These are phyloP conservation scores for Thryonomys swinderianus DNA, from an alignment of 2,113 vertebrate species.

Conservation along the genomic window DNA sequence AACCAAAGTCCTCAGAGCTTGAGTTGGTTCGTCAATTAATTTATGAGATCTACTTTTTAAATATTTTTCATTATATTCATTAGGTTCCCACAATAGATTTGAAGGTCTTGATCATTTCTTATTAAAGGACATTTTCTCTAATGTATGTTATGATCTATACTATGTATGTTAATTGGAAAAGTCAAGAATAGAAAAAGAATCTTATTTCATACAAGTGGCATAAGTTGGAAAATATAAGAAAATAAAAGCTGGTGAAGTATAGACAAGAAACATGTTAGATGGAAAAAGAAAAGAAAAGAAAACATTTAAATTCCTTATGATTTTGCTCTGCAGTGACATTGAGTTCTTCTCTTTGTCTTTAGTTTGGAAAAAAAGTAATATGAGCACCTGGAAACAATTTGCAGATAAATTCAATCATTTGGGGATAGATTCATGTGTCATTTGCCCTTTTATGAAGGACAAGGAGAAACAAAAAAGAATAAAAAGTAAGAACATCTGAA, in stretches of 20 bases:
- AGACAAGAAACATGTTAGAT: conserved; percentile 26
- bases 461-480: neutral
- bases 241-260: neutral
- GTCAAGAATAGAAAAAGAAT: neutral
- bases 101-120: neutral
- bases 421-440: neutral
- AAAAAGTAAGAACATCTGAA: neutral
- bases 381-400: conserved; percentile 68
- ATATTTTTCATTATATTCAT: neutral
- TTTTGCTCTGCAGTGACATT: conserved; percentile 53
- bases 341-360: neutral
- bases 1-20: neutral
- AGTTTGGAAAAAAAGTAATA: conserved; percentile 44
- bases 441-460: conserved; percentile 61
- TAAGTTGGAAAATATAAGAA: neutral
- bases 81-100: neutral
- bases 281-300: conserved; percentile 5
- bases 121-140: neutral
- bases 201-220: neutral
- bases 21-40: neutral
- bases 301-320: conserved; percentile 35
- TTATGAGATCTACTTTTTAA: neutral
- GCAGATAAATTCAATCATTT: conserved; percentile 52
- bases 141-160: neutral
- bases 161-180: neutral